Percentiles rank a stretch among this genome's conserved stretches.
Evolutionary conservation across 2,888 invertebrate species (phyloP).

Genomic region (Artemia sinica): DNA sequence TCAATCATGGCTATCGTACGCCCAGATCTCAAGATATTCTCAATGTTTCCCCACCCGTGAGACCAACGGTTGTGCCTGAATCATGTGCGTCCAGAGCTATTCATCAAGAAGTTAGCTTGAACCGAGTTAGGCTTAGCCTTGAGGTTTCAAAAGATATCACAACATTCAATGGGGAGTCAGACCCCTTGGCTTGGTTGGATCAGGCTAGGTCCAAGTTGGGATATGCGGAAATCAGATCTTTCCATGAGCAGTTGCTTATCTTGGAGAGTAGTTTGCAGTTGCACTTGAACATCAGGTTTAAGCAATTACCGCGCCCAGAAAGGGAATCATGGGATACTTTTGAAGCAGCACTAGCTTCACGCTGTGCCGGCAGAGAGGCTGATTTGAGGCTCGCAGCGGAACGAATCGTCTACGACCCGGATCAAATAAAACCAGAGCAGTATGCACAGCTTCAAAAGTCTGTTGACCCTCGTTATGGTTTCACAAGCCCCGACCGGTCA

Average conservation of each 20-base stretch:
- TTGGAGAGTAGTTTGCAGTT: background rate
- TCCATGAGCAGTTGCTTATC: background rate
- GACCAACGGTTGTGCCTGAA: background rate
- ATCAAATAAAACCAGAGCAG: background rate
- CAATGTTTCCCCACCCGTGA: background rate
- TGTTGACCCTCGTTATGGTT: background rate
- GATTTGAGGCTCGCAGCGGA: background rate
- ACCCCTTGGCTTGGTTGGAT: background rate
- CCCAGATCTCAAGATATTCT: no score
- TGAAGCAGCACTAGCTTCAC: background rate
- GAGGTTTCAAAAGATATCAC: background rate
- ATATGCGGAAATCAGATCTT: background rate
- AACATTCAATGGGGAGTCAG: background rate
- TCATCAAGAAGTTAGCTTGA: background rate
- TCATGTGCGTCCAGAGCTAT: background rate
- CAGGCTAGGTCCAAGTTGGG: background rate
- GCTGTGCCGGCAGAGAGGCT: background rate
- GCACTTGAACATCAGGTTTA: background rate
- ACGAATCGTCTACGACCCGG: background rate
- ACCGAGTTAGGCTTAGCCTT: background rate
- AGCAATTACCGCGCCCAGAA: background rate
- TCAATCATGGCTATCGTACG: no score
- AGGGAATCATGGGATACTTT: background rate
- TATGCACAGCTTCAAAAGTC: background rate
- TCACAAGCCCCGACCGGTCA: background rate